Evolutionary conservation across 2,113 vertebrate genomes (phyloP), one percentile per base, ranked within the genome.

Genomic region (Galemys pyrenaicus): DNA sequence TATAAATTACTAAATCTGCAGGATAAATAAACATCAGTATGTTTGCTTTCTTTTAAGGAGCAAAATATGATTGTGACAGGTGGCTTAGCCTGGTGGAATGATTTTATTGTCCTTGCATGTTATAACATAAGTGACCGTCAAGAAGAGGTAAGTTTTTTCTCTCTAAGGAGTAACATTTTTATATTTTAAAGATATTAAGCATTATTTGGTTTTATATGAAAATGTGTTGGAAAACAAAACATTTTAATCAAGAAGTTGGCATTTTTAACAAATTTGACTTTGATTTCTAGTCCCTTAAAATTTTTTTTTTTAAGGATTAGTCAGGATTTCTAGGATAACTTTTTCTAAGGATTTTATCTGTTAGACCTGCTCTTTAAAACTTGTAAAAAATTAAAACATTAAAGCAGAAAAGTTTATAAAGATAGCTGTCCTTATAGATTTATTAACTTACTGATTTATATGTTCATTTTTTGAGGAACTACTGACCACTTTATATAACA

Each of bases 31-130:
- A 96, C 30, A 30, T 89, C 67, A 74, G 44, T 75, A 35, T 17
- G 9, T 46, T 28, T 88, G 94, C 70, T 95, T 85, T 96, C 51
- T 96, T 97, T 98, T 97, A 89, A 99, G 99, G 99, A 99, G 97
- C 99, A 99, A 98, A 99, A 99, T 98, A 99, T 99, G 99, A 98
- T 98, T 1, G 99, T 99, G 95, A 99, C 99, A 6, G 99, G 99
- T 90, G 99, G 99, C 82, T 98, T 99, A 94, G 99, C 99, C 3
- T 99, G 99, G 99, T 99, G 99, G 99, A 99, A 99, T 65, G 99
- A 99, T 96, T 99, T 99, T 97, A 99, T 99, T 94, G 99, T 99
- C 92, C 98, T 99, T 97, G 99, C 99, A 39, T 99, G 99, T 98
- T 99, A 99, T 95, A 99, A 99, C 96, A 98, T 99, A 97, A 99